phyloP scores from a whole-genome alignment of 2,888 invertebrate genomes.

The Nymphalis c-album region DNA sequence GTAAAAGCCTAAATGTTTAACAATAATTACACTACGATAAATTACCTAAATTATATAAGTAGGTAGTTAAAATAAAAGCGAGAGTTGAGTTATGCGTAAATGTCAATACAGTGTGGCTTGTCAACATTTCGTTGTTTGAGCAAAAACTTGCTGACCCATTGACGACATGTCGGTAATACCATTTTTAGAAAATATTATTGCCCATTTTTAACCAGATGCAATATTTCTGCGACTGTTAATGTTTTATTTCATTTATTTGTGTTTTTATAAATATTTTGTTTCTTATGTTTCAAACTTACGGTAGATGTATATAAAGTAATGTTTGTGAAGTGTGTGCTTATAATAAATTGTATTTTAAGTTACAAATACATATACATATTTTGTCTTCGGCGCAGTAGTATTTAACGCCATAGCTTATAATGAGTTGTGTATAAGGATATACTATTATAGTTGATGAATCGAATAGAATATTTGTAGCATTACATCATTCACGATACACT shows the following conservation, averaged over 20 bases:
- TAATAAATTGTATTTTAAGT: no score
- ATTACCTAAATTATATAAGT: no score
- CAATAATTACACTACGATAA: no score
- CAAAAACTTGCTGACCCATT: conserved; percentile 57
- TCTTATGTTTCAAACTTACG: conserved; percentile 16
- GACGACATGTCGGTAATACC: conserved; percentile 18
- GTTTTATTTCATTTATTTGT: not conserved
- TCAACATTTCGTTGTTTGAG: conserved; percentile 35
- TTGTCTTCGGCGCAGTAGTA: no score
- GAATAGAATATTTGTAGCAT: conserved; percentile 24
- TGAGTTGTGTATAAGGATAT: conserved; percentile 32
- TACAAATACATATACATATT: no score
- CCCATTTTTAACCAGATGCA: not conserved
- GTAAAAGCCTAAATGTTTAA: no score
- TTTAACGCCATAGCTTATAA: conserved; percentile 13
- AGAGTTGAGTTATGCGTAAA: conserved; percentile 31
- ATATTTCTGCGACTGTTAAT: not conserved
- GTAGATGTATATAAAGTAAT: not conserved
- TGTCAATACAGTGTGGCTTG: conserved; percentile 20
- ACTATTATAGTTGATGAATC: conserved; percentile 11
- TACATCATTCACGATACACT: conserved; percentile 23
- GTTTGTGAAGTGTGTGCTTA: no score
- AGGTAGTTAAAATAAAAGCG: conserved; percentile 30
- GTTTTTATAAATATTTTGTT: not conserved
- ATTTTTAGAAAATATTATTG: not conserved